Evolutionary conservation across 2,797 vertebrate species (phyloP).

Genomic region (Premnoplex brunnescens): DNA sequence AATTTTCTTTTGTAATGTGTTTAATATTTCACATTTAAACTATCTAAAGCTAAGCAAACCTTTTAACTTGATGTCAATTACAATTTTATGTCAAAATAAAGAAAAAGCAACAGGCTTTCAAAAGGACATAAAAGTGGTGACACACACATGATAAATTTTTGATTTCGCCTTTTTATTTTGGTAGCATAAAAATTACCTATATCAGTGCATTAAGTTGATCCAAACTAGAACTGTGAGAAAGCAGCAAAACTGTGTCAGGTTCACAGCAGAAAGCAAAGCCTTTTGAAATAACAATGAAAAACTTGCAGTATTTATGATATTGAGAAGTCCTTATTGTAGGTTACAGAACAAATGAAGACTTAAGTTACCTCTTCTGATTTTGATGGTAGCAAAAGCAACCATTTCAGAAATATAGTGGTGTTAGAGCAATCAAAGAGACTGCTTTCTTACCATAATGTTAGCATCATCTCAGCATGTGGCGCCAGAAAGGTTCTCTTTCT

Average conservation of each 20-base stretch:
- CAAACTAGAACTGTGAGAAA: neutral
- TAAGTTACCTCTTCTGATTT: conserved; percentile 74
- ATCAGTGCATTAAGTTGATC: neutral
- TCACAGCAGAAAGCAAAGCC: neutral
- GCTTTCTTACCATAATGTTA: conserved; percentile 81
- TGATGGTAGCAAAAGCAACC: conserved; percentile 69
- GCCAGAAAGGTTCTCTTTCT: conserved; percentile 72
- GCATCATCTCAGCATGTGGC: conserved; percentile 80
- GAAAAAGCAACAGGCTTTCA: neutral
- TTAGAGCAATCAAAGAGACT: conserved; percentile 80
- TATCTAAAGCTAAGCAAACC: neutral
- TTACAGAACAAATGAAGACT: conserved; percentile 53
- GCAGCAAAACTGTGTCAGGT: neutral
- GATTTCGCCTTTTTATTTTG: neutral
- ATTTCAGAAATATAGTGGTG: conserved; percentile 69
- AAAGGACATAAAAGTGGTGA: neutral
- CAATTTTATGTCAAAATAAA: neutral
- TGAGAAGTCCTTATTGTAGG: conserved; percentile 23
- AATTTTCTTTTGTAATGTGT: neutral
- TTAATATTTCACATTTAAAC: neutral
- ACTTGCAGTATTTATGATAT: neutral
- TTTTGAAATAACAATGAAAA: conserved; percentile 11
- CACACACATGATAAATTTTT: neutral
- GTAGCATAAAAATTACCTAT: neutral
- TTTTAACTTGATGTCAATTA: neutral